phyloP scores from a whole-genome alignment of 2,888 invertebrate species.

The Nycteola revayana region DNA sequence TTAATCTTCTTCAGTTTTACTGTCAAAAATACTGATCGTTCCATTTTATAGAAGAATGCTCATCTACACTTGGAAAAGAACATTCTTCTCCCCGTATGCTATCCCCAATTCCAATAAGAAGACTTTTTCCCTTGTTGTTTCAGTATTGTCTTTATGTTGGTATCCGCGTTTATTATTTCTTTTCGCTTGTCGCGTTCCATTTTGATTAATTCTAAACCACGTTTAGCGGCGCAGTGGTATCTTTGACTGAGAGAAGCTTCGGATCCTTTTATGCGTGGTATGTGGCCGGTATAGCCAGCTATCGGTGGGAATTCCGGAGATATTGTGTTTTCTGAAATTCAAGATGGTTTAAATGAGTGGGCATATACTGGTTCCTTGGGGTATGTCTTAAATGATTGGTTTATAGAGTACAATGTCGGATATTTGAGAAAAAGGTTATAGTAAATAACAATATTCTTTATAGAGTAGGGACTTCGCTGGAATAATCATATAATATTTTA shows the following conservation, averaged over 20 bases:
- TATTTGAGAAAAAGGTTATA: too few species aligned
- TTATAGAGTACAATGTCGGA: too few species aligned
- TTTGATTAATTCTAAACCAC: slow-evolving; percentile 82
- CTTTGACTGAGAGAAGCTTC: slow-evolving; percentile 86
- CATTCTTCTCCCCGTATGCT: slow-evolving; percentile 81
- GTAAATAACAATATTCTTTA: too few species aligned
- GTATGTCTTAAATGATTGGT: slow-evolving; percentile 6
- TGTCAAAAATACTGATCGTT: slow-evolving; percentile 43
- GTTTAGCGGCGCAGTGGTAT: slow-evolving; percentile 85
- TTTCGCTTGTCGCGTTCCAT: slow-evolving; percentile 78
- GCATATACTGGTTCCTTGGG: slow-evolving; percentile 19
- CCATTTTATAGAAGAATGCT: slow-evolving; percentile 66
- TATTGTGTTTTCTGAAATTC: slow-evolving; percentile 80
- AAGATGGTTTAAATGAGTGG: slow-evolving; percentile 4
- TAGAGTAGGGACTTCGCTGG: too few species aligned
- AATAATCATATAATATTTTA: too few species aligned
- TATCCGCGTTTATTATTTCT: slow-evolving; percentile 61
- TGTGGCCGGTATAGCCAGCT: slow-evolving; percentile 88
- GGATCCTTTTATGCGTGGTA: slow-evolving; percentile 85
- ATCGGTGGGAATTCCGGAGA: slow-evolving; percentile 87
- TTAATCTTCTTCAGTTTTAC: slow-evolving; percentile 14
- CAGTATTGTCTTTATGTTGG: slow-evolving; percentile 61
- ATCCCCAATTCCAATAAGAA: slow-evolving; percentile 79
- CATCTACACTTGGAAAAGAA: slow-evolving; percentile 72
- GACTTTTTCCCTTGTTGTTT: slow-evolving; percentile 67